phyloP scores from a whole-genome alignment of 2,797 vertebrate species.

The Lateolabrax maculatus region DNA sequence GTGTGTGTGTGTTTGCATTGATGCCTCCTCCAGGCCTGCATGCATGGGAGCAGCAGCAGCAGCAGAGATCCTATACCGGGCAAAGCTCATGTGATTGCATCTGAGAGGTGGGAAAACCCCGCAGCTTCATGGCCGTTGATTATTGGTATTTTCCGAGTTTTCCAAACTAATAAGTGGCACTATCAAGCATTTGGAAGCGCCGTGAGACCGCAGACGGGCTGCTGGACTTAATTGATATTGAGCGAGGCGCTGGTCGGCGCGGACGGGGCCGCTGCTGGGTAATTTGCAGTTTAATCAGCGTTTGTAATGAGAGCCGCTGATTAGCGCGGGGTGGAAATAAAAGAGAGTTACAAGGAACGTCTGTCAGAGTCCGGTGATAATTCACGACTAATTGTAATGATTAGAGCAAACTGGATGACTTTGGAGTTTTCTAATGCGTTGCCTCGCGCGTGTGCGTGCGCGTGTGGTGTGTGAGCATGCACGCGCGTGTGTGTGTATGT shows the following conservation, averaged over 20 bases:
- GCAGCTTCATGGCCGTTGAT: constrained; percentile 89
- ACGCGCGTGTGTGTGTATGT: not conserved
- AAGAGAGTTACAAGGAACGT: constrained; percentile 99
- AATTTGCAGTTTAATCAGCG: constrained; percentile 99
- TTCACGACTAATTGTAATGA: constrained; percentile 99
- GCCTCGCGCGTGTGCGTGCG: constrained; percentile 25
- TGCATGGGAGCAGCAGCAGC: constrained; percentile 16
- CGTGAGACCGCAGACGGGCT: constrained; percentile 91
- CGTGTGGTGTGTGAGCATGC: not conserved
- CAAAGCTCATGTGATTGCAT: constrained; percentile 61
- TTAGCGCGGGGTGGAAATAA: constrained; percentile 98
- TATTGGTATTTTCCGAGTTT: constrained; percentile 99
- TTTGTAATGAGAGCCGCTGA: constrained; percentile 99
- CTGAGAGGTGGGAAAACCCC: constrained; percentile 64
- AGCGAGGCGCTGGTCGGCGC: constrained; percentile 95
- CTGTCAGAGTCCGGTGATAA: constrained; percentile 99
- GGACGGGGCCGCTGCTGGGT: constrained; percentile 98
- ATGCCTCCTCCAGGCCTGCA: constrained; percentile 7
- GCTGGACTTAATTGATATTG: constrained; percentile 99
- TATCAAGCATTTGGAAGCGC: constrained; percentile 88
- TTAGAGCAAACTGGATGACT: constrained; percentile 99
- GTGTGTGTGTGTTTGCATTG: not conserved
- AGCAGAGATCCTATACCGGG: constrained; percentile 46
- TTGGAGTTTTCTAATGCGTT: constrained; percentile 93
- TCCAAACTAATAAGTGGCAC: constrained; percentile 99